Percentiles rank a stretch among this genome's conserved stretches.
Evolutionary conservation across 2,888 invertebrate species (phyloP).

Genomic region (Synergus umbraculus): DNA sequence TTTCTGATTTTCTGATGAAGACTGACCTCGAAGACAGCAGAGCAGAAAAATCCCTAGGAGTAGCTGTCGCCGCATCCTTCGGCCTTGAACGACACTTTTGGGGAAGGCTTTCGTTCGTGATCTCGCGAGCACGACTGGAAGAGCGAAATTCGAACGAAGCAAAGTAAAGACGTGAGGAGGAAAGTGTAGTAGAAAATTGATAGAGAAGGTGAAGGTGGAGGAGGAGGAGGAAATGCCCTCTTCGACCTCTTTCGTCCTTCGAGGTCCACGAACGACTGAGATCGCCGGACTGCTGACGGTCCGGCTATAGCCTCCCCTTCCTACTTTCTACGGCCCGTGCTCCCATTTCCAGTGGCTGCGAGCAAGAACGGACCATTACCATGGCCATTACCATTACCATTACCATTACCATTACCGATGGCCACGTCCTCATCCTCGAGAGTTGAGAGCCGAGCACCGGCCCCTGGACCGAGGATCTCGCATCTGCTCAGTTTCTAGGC

Average conservation of each 20-base stretch:
- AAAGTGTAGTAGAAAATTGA: constrained; percentile 52
- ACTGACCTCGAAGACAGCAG: constrained; percentile 73
- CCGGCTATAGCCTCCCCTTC: constrained; percentile 68
- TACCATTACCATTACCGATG: constrained; percentile 70
- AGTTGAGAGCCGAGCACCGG: constrained; percentile 3
- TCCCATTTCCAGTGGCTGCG: constrained; percentile 73
- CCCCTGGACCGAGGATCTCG: constrained; percentile 31
- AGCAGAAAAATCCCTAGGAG: constrained; percentile 68
- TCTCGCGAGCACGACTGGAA: constrained; percentile 51
- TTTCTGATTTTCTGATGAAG: constrained; percentile 42
- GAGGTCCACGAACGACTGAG: constrained; percentile 77
- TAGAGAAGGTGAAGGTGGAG: constrained; percentile 49
- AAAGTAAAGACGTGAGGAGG: constrained; percentile 58
- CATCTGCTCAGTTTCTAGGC: constrained; percentile 41
- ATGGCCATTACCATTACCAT: constrained; percentile 56
- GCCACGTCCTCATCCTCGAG: constrained; percentile 50
- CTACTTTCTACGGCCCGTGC: constrained; percentile 65
- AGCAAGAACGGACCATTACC: constrained; percentile 62
- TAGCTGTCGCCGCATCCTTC: constrained; percentile 71
- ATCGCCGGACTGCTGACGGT: constrained; percentile 71
- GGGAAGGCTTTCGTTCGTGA: constrained; percentile 43
- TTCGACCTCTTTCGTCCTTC: constrained; percentile 77
- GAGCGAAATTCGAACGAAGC: constrained; percentile 36
- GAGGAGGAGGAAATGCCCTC: constrained; percentile 69
- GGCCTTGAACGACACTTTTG: constrained; percentile 48